phyloP scores from a whole-genome alignment of 2,888 invertebrate genomes.

The Parthenolecanium corni region DNA sequence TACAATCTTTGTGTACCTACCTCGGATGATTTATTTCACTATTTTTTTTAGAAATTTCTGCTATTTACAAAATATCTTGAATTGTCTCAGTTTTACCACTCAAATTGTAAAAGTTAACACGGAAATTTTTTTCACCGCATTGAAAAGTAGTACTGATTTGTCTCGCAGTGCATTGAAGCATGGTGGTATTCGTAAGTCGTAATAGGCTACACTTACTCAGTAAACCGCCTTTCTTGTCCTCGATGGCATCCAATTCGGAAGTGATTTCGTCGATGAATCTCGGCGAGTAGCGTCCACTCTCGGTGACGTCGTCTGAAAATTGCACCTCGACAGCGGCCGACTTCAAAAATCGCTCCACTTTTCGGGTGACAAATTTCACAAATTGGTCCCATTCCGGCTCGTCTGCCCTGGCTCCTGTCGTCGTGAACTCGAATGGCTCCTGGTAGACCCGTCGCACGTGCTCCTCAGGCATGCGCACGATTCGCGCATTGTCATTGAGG shows the following conservation, averaged over 20 bases:
- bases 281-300: conserved; percentile 61
- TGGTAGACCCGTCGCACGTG: conserved; percentile 56
- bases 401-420: conserved; percentile 52
- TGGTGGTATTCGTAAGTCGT: too few species aligned
- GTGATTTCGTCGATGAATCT: conserved; percentile 72
- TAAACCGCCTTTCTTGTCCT: conserved; percentile 66
- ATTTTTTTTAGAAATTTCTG: too few species aligned
- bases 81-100: too few species aligned
- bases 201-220: conserved; percentile 75
- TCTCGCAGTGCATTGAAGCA: too few species aligned
- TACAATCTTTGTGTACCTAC: too few species aligned
- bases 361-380: conserved; percentile 62
- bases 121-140: too few species aligned
- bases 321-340: conserved; percentile 64
- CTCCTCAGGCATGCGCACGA: conserved; percentile 55
- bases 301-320: conserved; percentile 62
- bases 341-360: conserved; percentile 64
- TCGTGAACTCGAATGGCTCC: conserved; percentile 60
- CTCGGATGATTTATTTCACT: too few species aligned
- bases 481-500: conserved; percentile 58
- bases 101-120: too few species aligned
- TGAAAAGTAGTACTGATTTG: too few species aligned
- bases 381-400: conserved; percentile 73
- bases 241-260: conserved; percentile 68
- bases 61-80: too few species aligned